Evolutionary conservation across 2,888 invertebrate genomes (phyloP).

Genomic region (Cryptophagus acutangulus): DNA sequence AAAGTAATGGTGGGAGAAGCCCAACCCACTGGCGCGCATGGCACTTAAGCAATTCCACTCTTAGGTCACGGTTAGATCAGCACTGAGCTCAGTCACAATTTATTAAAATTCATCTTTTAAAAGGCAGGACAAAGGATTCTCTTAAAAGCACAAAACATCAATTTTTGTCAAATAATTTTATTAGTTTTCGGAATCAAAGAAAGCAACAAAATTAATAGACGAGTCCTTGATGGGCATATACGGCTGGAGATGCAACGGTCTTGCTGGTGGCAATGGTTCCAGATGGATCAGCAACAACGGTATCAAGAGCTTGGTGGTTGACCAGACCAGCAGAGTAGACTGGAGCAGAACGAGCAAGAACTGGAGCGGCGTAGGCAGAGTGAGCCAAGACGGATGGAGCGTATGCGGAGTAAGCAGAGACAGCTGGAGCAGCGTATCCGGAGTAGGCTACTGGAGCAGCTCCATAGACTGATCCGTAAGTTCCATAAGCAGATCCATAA

Average conservation of each 20-base stretch:
- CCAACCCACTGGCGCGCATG: no score
- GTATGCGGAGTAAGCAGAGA: conserved; percentile 5
- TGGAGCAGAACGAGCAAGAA: conserved; percentile 12
- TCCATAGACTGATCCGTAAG: conserved; percentile 18
- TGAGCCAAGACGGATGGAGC: conserved; percentile 5
- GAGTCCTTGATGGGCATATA: no score
- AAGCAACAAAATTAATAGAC: no score
- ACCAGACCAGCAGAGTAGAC: background rate
- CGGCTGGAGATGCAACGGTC: conserved; percentile 7
- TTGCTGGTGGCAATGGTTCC: conserved; percentile 14
- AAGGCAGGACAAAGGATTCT: no score
- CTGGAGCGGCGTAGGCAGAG: conserved; percentile 8
- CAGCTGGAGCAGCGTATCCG: conserved; percentile 20
- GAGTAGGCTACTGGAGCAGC: conserved; percentile 21
- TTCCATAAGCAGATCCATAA: conserved; percentile 9
- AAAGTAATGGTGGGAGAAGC: no score
- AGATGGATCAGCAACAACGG: conserved; percentile 11
- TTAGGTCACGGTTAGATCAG: no score
- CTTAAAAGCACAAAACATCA: no score
- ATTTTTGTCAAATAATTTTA: no score
- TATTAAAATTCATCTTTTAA: no score
- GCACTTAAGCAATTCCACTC: no score
- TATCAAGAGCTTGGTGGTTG: conserved; percentile 7
- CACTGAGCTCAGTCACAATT: no score
- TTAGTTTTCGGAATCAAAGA: no score